Percentiles rank a stretch among this genome's conserved stretches.
Evolutionary conservation across 2,888 invertebrate genomes (phyloP).

Genomic region (Drosophila testacea): DNA sequence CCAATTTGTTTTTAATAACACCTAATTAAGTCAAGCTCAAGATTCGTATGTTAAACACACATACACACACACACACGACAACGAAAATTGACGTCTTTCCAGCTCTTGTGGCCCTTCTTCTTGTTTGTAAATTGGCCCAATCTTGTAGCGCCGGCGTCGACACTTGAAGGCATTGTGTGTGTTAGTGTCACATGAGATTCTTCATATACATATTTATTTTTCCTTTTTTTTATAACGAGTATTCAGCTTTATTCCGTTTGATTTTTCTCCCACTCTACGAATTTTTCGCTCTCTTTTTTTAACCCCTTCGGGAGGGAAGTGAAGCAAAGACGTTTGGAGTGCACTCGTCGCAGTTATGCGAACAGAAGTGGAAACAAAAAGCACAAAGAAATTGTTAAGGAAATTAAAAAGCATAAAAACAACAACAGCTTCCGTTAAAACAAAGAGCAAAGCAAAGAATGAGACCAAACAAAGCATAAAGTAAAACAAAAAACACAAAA

Average conservation of each 20-base stretch:
- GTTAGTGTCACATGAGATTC: constrained; percentile 67
- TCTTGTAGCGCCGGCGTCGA: constrained; percentile 61
- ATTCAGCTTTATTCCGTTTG: constrained; percentile 36
- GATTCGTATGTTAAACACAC: constrained; percentile 62
- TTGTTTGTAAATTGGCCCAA: constrained; percentile 64
- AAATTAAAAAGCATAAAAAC: constrained; percentile 82
- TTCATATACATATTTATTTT: constrained; percentile 24
- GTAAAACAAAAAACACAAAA: constrained; percentile 8
- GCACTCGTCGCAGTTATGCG: constrained; percentile 69
- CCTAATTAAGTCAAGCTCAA: constrained; percentile 77
- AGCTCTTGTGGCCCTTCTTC: constrained; percentile 6
- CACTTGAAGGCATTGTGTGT: constrained; percentile 54
- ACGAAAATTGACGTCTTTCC: constrained; percentile 38
- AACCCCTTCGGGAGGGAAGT: constrained; percentile 43
- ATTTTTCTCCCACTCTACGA: constrained; percentile 16
- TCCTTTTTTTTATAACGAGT: constrained; percentile 1
- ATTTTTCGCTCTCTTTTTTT: not conserved
- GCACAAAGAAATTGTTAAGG: constrained; percentile 79
- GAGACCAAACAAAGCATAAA: constrained; percentile 6
- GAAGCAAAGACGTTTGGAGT: constrained; percentile 72
- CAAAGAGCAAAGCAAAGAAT: constrained; percentile 46
- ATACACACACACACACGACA: constrained; percentile 40
- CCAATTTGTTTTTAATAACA: constrained; percentile 78
- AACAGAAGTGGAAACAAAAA: constrained; percentile 65
- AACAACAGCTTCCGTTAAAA: constrained; percentile 81